Base-by-base conservation (phyloP, 2,113 vertebrate genomes). In the Vicugna pacos region DNA sequence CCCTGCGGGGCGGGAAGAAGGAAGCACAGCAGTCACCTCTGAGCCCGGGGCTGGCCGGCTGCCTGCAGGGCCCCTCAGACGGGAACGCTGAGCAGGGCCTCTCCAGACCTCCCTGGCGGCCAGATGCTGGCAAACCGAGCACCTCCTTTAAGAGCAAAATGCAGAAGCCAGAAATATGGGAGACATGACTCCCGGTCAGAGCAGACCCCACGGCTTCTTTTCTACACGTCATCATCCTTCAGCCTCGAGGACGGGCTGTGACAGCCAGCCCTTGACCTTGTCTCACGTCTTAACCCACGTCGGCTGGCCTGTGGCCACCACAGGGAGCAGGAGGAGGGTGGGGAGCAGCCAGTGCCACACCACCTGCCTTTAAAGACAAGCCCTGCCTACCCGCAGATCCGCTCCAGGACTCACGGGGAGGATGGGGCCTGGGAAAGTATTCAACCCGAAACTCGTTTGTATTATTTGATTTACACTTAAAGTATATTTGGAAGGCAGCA, bases 1-100 rank as follows among this genome's bases (percentile, higher is more conserved):
- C 97, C 99, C 99, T 99, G 94, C 62, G 84, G 76, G 97, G 97
- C 0, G 62, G 86, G 97, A 97, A 98, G 93, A 62, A 96, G 72
- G 72, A 75, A 38, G 13, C 30, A 91, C 20, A 89, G 72, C 84
- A 32, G 96, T 97, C 95, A 98, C 90, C 87, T 72, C 76, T 50
- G 77, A 79, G 73, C 91, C 76, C 85, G 0, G 17, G n/a, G 77
- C 65, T 15, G 32, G 46, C 3, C 8, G 2, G 97, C 75, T 42
- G 87, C 0, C 93, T n/a, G 85, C 73, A 93, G 0, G 20, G 81
- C 88, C 79, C 91, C 97, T 62, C 82, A 93, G 86, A 88, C 88
- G 67, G 90, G 96, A 93, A 94, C 90, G 96, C 93, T 96, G 97
- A 97, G 98, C 97, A 97, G 91, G 72, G 85, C 94, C 75, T 95